Evolutionary conservation across 2,113 vertebrate species (phyloP).

Genomic region (Phoxinus phoxinus): DNA sequence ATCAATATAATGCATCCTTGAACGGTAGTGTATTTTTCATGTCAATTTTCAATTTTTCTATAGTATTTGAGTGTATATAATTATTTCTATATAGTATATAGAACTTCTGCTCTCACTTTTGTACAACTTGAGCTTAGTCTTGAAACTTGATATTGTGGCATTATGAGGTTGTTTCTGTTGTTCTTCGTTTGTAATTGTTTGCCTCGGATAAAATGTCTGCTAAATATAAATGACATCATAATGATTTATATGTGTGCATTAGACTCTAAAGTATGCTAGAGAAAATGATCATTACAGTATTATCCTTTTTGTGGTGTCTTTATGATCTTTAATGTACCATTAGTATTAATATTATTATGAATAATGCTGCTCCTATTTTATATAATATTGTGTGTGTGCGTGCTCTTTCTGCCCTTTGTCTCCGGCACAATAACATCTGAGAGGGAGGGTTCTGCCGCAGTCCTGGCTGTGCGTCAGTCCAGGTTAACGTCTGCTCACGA

Average conservation of each 20-base stretch:
- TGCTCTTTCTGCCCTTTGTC: conserved; percentile 71
- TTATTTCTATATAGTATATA: background rate
- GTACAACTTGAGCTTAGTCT: background rate
- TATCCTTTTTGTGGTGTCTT: background rate
- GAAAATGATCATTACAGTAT: background rate
- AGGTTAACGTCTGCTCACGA: conserved; percentile 85
- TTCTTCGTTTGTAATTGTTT: background rate
- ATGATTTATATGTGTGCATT: background rate
- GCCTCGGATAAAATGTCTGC: no score
- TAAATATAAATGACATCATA: background rate
- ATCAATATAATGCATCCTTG: no score
- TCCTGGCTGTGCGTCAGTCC: conserved; percentile 83
- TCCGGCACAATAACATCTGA: conserved; percentile 74
- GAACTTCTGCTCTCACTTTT: background rate
- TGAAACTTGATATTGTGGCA: background rate
- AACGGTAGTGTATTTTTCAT: no score
- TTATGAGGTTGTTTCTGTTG: background rate
- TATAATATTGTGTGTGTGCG: background rate
- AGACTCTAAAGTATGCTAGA: background rate
- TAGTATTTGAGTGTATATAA: background rate
- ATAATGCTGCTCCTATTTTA: conserved; percentile 53
- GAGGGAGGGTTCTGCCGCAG: conserved; percentile 66
- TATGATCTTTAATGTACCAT: conserved; percentile 55
- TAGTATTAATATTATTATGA: background rate
- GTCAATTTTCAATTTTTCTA: background rate